Percentiles rank a stretch among this genome's conserved stretches.
Conservation (phyloP, 2,888 invertebrate species). For the Bursaphelenchus okinawaensis region DNA sequence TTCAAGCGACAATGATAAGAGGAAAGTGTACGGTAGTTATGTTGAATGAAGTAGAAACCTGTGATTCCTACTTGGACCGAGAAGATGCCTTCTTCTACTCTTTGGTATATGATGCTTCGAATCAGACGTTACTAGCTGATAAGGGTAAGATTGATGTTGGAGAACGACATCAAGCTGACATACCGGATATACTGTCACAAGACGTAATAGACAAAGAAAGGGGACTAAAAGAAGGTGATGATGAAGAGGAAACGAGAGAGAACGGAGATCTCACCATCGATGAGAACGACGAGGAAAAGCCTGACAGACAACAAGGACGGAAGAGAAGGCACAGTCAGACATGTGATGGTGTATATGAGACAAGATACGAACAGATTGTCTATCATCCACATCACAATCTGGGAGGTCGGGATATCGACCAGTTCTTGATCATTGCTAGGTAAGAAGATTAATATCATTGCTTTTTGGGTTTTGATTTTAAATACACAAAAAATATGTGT, state of each 20-base stretch:
- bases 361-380: slow-evolving; percentile 72
- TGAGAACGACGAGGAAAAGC: slow-evolving; percentile 22
- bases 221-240: not conserved
- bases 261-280: slow-evolving; percentile 3
- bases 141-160: slow-evolving; percentile 83
- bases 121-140: slow-evolving; percentile 95
- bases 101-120: slow-evolving; percentile 96
- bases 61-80: slow-evolving; percentile 89
- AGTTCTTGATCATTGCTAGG: slow-evolving; percentile 80
- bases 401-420: slow-evolving; percentile 92
- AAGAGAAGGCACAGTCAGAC: not conserved
- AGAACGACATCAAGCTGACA: slow-evolving; percentile 81
- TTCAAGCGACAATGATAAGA: slow-evolving; percentile 96
- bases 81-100: slow-evolving; percentile 93
- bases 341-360: slow-evolving; percentile 4
- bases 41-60: slow-evolving; percentile 95
- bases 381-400: slow-evolving; percentile 89
- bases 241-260: slow-evolving; percentile 1
- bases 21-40: slow-evolving; percentile 95
- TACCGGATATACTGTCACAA: slow-evolving; percentile 22
- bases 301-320: not conserved
- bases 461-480: not conserved
- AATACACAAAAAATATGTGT: not conserved
- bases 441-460: slow-evolving; percentile 33
- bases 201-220: slow-evolving; percentile 5